These are phyloP conservation scores for Oxycera nigricornis DNA, from an alignment of 2,888 invertebrate species.

Conservation along the genomic window DNA sequence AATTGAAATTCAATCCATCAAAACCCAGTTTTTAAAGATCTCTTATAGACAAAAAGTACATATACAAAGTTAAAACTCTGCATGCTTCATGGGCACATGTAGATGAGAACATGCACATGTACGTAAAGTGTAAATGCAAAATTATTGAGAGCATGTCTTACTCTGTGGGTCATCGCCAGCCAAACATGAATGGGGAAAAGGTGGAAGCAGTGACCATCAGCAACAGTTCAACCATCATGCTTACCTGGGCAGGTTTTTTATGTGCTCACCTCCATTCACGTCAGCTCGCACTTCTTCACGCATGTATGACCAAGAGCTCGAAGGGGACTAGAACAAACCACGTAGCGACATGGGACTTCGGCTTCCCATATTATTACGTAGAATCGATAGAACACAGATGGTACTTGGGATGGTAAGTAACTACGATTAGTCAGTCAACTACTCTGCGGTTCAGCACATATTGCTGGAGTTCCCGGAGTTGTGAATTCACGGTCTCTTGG, in stretches of 20 bases:
- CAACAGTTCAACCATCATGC: background rate
- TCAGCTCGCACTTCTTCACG: background rate
- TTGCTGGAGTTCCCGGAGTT: constrained; percentile 18
- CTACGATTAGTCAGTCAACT: constrained; percentile 15
- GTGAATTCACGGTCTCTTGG: constrained; percentile 11
- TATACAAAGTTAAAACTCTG: too few relatives aligned
- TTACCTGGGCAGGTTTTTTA: constrained; percentile 2
- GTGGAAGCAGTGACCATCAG: constrained; percentile 5
- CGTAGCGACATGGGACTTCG: background rate
- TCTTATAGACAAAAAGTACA: too few relatives aligned
- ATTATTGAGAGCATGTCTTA: constrained; percentile 3
- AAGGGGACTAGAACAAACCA: background rate
- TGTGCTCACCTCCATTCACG: background rate
- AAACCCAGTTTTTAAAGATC: too few relatives aligned
- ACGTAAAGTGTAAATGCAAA: background rate
- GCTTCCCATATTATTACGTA: background rate
- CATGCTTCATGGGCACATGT: too few relatives aligned
- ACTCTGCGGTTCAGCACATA: constrained; percentile 16
- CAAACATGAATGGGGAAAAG: constrained; percentile 4
- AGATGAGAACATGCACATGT: background rate
- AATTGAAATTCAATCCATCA: too few relatives aligned
- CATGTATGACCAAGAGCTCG: background rate
- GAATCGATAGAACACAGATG: constrained; percentile 8
- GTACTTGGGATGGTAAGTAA: background rate
- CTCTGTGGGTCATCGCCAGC: background rate